A percentile compares a stretch with the other conserved stretches of the same genome.
Evolutionary conservation across 2,888 invertebrate genomes (phyloP).

Genomic region (Sabellastarte sp.): DNA sequence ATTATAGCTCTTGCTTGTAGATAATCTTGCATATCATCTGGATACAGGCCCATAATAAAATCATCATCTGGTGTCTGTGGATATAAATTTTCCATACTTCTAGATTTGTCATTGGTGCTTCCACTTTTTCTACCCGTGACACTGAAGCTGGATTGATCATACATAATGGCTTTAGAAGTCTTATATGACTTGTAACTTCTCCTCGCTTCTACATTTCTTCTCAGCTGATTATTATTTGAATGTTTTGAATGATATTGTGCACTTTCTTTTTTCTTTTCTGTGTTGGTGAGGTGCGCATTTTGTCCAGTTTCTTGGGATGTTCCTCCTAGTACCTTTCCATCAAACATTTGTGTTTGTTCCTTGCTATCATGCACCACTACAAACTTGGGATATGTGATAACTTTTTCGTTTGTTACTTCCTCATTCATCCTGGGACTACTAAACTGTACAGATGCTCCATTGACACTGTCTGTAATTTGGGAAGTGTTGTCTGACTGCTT

Average conservation of each 20-base stretch:
- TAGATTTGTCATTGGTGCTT: not conserved
- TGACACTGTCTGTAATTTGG: not conserved
- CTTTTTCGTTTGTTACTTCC: not conserved
- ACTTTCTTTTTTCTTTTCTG: not conserved
- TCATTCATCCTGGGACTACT: no score
- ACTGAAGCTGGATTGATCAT: no score
- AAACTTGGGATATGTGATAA: not conserved
- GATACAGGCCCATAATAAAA: not conserved
- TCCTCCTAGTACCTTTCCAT: no score
- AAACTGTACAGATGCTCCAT: not conserved
- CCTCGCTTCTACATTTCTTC: no score
- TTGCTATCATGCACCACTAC: not conserved
- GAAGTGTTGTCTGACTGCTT: not conserved
- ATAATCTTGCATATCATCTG: not conserved
- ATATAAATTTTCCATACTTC: not conserved
- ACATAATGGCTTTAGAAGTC: no score
- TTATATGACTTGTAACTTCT: no score
- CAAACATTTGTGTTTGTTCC: no score
- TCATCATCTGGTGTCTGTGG: not conserved
- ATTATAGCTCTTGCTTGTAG: not conserved
- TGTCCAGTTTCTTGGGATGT: not conserved
- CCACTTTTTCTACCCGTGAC: not conserved
- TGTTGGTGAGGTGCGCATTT: not conserved
- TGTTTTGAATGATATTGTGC: not conserved
- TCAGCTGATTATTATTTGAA: no score